Percentiles rank a stretch among this genome's conserved stretches.
phyloP scores from a whole-genome alignment of 2,888 invertebrate species.

The Hermaeophaga mercurialis region DNA sequence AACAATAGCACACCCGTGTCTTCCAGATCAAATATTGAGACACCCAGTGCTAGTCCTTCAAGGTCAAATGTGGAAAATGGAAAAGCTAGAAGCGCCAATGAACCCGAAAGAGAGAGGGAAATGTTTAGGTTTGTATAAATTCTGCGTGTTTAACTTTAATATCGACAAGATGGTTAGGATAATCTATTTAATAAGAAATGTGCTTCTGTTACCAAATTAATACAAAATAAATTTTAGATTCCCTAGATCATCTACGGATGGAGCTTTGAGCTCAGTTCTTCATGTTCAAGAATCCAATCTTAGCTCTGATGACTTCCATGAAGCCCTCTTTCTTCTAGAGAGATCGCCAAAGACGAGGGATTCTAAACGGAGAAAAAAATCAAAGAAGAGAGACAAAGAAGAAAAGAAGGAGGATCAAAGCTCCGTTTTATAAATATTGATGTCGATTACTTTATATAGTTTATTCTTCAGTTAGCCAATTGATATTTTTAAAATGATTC shows the following conservation, averaged over 20 bases:
- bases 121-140: constrained; percentile 54
- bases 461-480: too few species aligned
- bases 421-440: constrained; percentile 55
- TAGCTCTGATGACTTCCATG: constrained; percentile 65
- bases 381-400: constrained; percentile 58
- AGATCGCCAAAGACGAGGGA: constrained; percentile 61
- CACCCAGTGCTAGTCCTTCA: constrained; percentile 52
- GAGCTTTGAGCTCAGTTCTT: constrained; percentile 63
- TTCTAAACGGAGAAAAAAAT: constrained; percentile 59
- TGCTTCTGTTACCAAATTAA: too few species aligned
- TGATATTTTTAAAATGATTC: background rate
- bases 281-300: constrained; percentile 64
- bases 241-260: constrained; percentile 64
- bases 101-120: constrained; percentile 61
- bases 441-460: background rate
- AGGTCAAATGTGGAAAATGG: constrained; percentile 47
- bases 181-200: too few species aligned
- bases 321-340: constrained; percentile 62
- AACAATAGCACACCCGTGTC: constrained; percentile 54
- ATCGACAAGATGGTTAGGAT: background rate
- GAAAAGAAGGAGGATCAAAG: constrained; percentile 58
- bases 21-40: constrained; percentile 49
- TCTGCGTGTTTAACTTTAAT: background rate
- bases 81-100: constrained; percentile 60
- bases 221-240: constrained; percentile 50